Evolutionary conservation across 2,113 vertebrate genomes (phyloP).

Genomic region (Brachyhypopomus gauderio): DNA sequence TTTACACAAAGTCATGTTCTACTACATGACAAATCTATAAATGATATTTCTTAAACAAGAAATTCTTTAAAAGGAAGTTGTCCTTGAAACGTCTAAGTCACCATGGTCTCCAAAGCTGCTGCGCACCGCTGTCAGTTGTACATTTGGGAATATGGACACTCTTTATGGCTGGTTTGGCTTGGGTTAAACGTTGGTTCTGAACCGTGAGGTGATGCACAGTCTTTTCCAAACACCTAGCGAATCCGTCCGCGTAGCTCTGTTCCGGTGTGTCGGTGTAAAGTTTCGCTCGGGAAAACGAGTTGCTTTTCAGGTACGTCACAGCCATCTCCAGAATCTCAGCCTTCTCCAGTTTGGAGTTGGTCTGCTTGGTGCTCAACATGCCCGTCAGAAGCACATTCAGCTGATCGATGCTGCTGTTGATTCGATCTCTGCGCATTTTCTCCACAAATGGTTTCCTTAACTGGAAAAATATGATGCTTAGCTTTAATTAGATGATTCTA

Average conservation of each 20-base stretch:
- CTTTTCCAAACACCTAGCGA: slow-evolving; percentile 66
- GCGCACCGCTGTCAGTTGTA: neutral
- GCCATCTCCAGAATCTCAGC: slow-evolving; percentile 72
- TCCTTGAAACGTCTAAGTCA: slow-evolving; percentile 39
- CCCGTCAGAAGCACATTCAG: slow-evolving; percentile 75
- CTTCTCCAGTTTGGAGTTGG: slow-evolving; percentile 73
- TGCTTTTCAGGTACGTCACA: slow-evolving; percentile 74
- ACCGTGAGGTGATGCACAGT: slow-evolving; percentile 66
- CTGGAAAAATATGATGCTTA: slow-evolving; percentile 60
- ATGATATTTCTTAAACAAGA: neutral
- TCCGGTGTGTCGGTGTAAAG: slow-evolving; percentile 22
- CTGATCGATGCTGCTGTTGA: slow-evolving; percentile 86
- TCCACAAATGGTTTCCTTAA: slow-evolving; percentile 81
- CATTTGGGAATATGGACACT: neutral
- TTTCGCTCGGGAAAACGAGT: slow-evolving; percentile 42
- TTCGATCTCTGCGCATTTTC: slow-evolving; percentile 82
- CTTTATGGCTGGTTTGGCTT: neutral
- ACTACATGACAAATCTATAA: slow-evolving; percentile 1
- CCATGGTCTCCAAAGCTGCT: slow-evolving; percentile 70
- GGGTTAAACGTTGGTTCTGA: slow-evolving; percentile 61
- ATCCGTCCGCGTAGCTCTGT: slow-evolving; percentile 70
- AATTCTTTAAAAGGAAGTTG: neutral
- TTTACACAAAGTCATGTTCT: slow-evolving; percentile 10
- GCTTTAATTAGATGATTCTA: neutral
- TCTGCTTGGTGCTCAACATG: slow-evolving; percentile 68